Base-by-base conservation (phyloP, 2,113 vertebrate genomes). In the Psammodynastes pulverulentus region DNA sequence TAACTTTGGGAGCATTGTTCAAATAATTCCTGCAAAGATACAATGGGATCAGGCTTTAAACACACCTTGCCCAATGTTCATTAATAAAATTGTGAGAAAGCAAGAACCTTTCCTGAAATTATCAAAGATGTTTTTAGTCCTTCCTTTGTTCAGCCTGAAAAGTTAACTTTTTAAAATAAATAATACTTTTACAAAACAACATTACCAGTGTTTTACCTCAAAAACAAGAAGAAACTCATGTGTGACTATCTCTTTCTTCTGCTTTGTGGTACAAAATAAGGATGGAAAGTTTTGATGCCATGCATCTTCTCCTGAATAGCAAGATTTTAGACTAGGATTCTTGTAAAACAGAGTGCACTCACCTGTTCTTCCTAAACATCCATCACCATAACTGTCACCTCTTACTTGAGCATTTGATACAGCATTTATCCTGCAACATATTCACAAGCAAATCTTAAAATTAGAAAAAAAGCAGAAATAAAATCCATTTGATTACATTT, bases 341-440 rank as follows among this genome's bases (percentile, higher is more conserved):
- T 87, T 72, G 29, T 54, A 8, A 79, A 51, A 15, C 51, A 17
- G 23, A 62, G 29, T 5, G 19, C 0, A 67, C 94, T 96, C 97
- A 99, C 98, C 98, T 97, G 97, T 98, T 94, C 98, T 97, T 94
- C 98, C 98, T 53, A 99, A 95, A 92, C 98, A 99, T 96, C 98
- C 98, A 1, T 98, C 98, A 62, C 98, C 98, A 84, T 99, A 99
- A 51, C 97, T 97, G 96, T 99, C 98, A 15, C 98, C 98, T 96
- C 98, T 98, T 96, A 99, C 98, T 94, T 99, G 98, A 9, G 98
- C 98, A 17, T 99, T 99, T 86, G 98, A 99, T 46, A 99, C 98
- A 2, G 98, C 98, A 86, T 99, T 99, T 96, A 99, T 99, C 98
- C 98, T 99, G 93, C 9, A 93, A 92, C 2, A 93, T 79, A 43